Conservation (phyloP, 2,888 invertebrate species). For the Spodoptera littoralis region DNA sequence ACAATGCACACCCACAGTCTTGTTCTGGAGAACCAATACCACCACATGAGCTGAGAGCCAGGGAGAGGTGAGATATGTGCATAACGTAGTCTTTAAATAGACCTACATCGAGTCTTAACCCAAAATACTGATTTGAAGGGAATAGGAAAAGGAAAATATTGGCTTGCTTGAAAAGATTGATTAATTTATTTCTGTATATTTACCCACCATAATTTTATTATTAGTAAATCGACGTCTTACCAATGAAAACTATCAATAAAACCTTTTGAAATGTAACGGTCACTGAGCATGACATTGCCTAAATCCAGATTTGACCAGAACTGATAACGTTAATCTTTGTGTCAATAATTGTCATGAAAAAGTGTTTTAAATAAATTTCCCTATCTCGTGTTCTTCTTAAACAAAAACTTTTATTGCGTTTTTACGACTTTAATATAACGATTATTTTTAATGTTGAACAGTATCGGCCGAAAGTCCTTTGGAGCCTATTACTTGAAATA, state of each 20-base stretch:
- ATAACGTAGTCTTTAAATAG: slow-evolving; percentile 60
- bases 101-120: neutral
- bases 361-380: slow-evolving; percentile 25
- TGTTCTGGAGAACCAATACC: slow-evolving; percentile 99
- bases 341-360: slow-evolving; percentile 2
- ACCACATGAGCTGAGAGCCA: slow-evolving; percentile 95
- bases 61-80: slow-evolving; percentile 91
- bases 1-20: slow-evolving; percentile 99
- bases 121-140: too few relatives aligned
- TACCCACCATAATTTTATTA: too few relatives aligned
- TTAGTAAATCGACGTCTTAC: too few relatives aligned
- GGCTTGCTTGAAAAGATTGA: too few relatives aligned
- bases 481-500: too few relatives aligned
- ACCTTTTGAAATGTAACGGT: too few relatives aligned
- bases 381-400: slow-evolving; percentile 27
- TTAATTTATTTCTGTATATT: too few relatives aligned
- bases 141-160: too few relatives aligned
- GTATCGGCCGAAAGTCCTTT: too few relatives aligned
- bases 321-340: neutral
- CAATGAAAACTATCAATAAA: too few relatives aligned
- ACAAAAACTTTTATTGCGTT: slow-evolving; percentile 21
- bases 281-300: neutral
- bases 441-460: slow-evolving; percentile 41
- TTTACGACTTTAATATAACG: slow-evolving; percentile 25
- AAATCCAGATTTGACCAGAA: slow-evolving; percentile 3